Conservation (phyloP, 2,113 vertebrate species). For the Elephas maximus region DNA sequence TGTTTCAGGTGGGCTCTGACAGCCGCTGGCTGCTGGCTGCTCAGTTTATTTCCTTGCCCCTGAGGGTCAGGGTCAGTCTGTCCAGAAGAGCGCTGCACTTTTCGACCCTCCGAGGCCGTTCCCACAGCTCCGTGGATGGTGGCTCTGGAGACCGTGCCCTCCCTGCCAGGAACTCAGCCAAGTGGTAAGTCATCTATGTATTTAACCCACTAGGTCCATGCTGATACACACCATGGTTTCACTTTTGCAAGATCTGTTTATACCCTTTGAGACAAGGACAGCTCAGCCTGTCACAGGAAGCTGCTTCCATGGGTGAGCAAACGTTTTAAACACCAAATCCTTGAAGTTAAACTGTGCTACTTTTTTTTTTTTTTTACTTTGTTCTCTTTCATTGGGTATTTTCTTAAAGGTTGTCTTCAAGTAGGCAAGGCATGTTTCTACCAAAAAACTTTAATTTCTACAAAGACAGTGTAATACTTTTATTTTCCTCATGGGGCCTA, state of each 20-base stretch:
- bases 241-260: slow-evolving; percentile 71
- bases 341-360: accelerated
- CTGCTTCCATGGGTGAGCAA: neutral
- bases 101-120: neutral
- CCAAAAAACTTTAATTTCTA: neutral
- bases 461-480: neutral
- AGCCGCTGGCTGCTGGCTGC: neutral
- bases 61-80: neutral
- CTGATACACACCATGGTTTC: slow-evolving; percentile 49
- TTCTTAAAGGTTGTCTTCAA: neutral
- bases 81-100: neutral
- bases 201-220: neutral
- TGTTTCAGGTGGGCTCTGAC: neutral
- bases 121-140: neutral
- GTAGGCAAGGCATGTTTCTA: neutral
- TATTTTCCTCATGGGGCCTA: neutral
- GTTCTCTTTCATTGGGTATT: neutral
- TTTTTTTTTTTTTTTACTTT: no score
- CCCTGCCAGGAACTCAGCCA: neutral
- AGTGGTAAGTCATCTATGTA: slow-evolving; percentile 58
- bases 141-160: neutral
- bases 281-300: neutral
- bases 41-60: neutral
- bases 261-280: neutral
- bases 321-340: neutral